These are phyloP conservation scores for Netelia virgata DNA, from an alignment of 2,888 invertebrate species.

Conservation along the genomic window DNA sequence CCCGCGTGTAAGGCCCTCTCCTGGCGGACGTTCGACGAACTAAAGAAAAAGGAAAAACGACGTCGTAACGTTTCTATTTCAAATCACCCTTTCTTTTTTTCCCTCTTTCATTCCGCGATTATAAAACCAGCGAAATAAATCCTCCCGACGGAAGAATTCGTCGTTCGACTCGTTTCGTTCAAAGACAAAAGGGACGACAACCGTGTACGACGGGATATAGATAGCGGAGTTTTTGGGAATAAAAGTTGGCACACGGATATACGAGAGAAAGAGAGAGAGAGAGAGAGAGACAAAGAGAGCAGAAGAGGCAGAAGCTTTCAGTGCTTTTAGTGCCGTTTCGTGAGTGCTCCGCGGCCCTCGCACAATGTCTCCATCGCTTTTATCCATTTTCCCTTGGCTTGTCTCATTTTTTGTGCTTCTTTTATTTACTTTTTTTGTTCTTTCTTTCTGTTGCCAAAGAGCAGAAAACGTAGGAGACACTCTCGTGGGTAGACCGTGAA, in stretches of 20 bases:
- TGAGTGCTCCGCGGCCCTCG: slow-evolving; percentile 28
- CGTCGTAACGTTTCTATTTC: too few relatives aligned
- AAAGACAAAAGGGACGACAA: slow-evolving; percentile 34
- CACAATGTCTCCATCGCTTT: slow-evolving; percentile 62
- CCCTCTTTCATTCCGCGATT: neutral
- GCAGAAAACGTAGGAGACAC: slow-evolving; percentile 40
- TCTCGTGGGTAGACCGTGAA: slow-evolving; percentile 35
- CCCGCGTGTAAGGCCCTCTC: neutral
- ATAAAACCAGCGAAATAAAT: slow-evolving; percentile 28
- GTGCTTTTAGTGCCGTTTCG: slow-evolving; percentile 51
- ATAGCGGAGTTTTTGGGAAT: slow-evolving; percentile 17
- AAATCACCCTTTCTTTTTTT: neutral
- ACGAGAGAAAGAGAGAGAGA: neutral
- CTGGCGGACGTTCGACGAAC: too few relatives aligned
- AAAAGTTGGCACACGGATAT: slow-evolving; percentile 36
- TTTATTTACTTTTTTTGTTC: slow-evolving; percentile 24
- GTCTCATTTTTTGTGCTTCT: slow-evolving; percentile 9
- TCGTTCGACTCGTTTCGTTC: neutral
- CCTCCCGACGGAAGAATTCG: neutral
- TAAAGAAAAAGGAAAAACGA: too few relatives aligned
- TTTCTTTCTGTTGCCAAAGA: slow-evolving; percentile 4
- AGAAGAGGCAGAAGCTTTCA: slow-evolving; percentile 44
- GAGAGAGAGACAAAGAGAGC: neutral
- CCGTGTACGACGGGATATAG: too few relatives aligned
- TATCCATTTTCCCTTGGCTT: slow-evolving; percentile 50